Evolutionary conservation across 2,888 invertebrate genomes (phyloP).

Genomic region (Mycogona germanica): DNA sequence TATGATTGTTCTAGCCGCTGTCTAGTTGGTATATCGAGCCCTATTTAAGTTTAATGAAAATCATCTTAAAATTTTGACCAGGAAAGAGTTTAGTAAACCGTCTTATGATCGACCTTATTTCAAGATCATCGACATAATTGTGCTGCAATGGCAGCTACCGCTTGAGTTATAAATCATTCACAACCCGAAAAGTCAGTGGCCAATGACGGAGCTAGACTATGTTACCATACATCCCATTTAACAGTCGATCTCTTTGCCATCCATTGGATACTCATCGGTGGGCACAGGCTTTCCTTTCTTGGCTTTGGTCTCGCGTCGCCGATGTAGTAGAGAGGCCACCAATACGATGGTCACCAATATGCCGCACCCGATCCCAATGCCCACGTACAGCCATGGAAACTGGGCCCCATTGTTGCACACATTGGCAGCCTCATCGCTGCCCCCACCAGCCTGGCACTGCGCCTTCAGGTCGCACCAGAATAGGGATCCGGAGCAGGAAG

Average conservation of each 20-base stretch:
- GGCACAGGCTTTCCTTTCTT: conserved; percentile 22
- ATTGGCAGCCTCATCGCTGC: background rate
- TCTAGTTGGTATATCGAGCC: too few species aligned
- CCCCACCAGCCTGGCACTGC: conserved; percentile 52
- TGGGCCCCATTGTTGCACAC: conserved; percentile 11
- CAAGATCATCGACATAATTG: too few species aligned
- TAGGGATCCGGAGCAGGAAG: conserved; percentile 56
- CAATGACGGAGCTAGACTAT: too few species aligned
- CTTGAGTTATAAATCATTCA: too few species aligned
- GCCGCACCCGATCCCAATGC: conserved; percentile 21
- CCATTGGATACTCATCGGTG: conserved; percentile 21
- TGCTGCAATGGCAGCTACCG: too few species aligned
- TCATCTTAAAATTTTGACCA: too few species aligned
- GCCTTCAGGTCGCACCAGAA: conserved; percentile 67
- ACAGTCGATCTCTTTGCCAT: conserved; percentile 21
- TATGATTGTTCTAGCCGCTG: too few species aligned
- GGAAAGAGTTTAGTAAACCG: too few species aligned
- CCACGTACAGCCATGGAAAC: conserved; percentile 21
- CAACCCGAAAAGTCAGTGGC: too few species aligned
- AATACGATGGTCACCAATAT: conserved; percentile 18
- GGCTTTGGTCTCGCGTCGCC: conserved; percentile 17
- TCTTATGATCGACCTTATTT: too few species aligned
- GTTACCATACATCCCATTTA: conserved; percentile 5
- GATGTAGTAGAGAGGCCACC: conserved; percentile 18
- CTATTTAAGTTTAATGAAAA: too few species aligned